These are phyloP conservation scores for Amorpha juglandis DNA, from an alignment of 2,888 invertebrate genomes.

Conservation along the genomic window DNA sequence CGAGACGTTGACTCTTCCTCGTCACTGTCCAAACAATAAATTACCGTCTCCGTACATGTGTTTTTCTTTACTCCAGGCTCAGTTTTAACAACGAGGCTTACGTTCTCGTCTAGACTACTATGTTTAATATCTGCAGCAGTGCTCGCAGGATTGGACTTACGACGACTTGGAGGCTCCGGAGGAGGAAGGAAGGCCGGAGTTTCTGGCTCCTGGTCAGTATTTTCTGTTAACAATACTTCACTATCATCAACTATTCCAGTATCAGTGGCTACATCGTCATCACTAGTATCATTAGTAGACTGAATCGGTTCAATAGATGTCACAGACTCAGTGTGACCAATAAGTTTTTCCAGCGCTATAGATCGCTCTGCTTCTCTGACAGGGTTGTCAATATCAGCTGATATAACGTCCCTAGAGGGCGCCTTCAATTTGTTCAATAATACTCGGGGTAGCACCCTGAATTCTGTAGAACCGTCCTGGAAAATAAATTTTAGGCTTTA, in stretches of 20 bases:
- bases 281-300: not conserved
- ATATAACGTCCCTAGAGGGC: constrained; percentile 46
- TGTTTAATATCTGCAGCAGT: not conserved
- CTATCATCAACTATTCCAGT: constrained; percentile 13
- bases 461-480: constrained; percentile 63
- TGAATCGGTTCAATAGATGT: constrained; percentile 5
- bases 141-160: not conserved
- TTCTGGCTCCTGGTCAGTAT: not conserved
- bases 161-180: not conserved
- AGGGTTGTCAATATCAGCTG: constrained; percentile 55
- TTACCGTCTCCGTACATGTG: constrained; percentile 36
- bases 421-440: constrained; percentile 61
- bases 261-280: constrained; percentile 28
- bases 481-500: constrained; percentile 23
- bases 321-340: constrained; percentile 45
- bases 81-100: constrained; percentile 48
- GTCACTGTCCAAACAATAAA: constrained; percentile 70
- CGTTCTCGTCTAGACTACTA: not conserved
- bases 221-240: not conserved
- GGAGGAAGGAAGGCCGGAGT: not conserved
- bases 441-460: constrained; percentile 67
- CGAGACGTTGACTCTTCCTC: constrained; percentile 54
- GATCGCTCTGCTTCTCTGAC: constrained; percentile 72
- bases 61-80: constrained; percentile 43
- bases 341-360: constrained; percentile 70